Evolutionary conservation across 2,888 invertebrate genomes (phyloP), one percentile per base, ranked within the genome.

Genomic region (Cataglyphis livida): DNA sequence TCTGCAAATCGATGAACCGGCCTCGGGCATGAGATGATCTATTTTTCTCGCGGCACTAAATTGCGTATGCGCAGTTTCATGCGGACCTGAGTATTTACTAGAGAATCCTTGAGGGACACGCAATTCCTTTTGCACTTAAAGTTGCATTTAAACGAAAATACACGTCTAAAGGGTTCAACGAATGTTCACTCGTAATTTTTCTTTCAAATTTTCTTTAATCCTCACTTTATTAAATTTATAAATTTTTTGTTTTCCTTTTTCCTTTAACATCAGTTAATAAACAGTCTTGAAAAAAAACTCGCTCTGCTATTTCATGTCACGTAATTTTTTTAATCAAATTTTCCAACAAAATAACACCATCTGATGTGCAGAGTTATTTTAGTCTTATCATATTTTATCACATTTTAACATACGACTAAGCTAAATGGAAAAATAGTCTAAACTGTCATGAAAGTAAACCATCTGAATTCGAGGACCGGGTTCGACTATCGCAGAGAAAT

Each of bases 21-120:
- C 41, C 78, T 82, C 78, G 21, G n/a, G 59, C 61, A 10, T 65
- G 7, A 44, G 65, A 82, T 74, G 83, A 88, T 84, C 83, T 74
- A 65, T 86, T 82, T 82, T 81, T 25, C 32, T 9, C 81, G 74
- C 70, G 59, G 59, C 70, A 28, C 59, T 59, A 62, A 81, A 81
- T 62, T 62, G 51, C 81, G 74, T 74, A 38, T 62, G 74, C 74
- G 64, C 64, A 64, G 75, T 64, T 79, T 64, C 48, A 64, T 54
- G 54, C 75, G 44, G 12, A 73, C 35, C n/a, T 35, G 51, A 62
- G 75, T 81, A 75, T 74, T 81, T 81, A 74, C 62, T 38, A 28
- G 38, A 21, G 62, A 64, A 68, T 70, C 59, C 44, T 59, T 35
- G 32, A 18, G 59, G 21, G 7, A 7, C n/a, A 59, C 41, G 18